Conservation (phyloP, 2,888 invertebrate species). For the Agrochola lychnidis region DNA sequence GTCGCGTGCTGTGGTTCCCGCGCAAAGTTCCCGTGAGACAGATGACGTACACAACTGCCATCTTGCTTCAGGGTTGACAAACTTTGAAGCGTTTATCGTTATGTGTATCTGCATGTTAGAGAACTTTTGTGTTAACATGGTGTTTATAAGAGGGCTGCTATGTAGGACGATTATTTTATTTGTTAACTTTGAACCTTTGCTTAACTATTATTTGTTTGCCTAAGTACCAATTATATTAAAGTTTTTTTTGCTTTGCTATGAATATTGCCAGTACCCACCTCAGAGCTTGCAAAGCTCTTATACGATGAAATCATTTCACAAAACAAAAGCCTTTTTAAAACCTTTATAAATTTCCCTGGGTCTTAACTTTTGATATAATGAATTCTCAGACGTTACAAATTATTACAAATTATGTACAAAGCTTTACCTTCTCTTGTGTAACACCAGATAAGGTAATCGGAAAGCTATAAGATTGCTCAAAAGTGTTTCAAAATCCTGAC, state of each 20-base stretch:
- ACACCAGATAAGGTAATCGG: background rate
- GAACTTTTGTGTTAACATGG: background rate
- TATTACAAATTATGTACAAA: background rate
- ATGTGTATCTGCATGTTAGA: background rate
- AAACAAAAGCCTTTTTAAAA: background rate
- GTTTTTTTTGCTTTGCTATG: background rate
- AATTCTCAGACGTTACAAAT: background rate
- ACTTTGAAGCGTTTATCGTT: background rate
- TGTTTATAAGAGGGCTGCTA: background rate
- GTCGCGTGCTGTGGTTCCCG: conserved; percentile 65
- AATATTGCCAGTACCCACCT: background rate
- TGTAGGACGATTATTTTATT: background rate
- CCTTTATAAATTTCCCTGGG: background rate
- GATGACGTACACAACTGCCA: conserved; percentile 40
- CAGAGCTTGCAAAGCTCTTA: background rate
- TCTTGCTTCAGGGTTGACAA: conserved; percentile 47
- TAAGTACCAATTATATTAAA: background rate
- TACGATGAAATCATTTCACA: background rate
- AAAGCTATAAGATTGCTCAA: background rate
- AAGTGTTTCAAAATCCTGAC: background rate
- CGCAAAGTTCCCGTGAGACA: conserved; percentile 67
- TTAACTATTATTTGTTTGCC: background rate
- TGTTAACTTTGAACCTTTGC: background rate
- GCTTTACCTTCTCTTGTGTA: background rate
- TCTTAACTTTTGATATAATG: background rate